These are phyloP conservation scores for Mnemiopsis leidyi DNA, from an alignment of 37 sponge, comb jelly and placozoan species.

Conservation along the genomic window DNA sequence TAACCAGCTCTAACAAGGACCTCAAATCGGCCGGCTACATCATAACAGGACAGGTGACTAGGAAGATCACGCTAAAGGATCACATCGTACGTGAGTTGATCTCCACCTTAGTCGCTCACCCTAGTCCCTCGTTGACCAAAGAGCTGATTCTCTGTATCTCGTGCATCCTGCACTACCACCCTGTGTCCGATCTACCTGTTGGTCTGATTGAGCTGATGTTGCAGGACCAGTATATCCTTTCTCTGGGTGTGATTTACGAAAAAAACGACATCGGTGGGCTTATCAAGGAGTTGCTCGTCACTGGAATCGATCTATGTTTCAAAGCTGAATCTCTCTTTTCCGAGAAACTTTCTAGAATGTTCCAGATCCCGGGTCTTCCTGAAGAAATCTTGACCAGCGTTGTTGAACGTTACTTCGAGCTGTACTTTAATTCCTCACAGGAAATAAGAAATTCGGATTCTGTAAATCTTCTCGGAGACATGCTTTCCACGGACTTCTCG, in stretches of 20 bases:
- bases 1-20: not conserved
- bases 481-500: not conserved
- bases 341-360: not conserved
- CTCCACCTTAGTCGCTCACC: not conserved
- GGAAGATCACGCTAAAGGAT: conserved; percentile 24
- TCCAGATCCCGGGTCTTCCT: not conserved
- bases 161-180: conserved; percentile 6
- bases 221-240: not conserved
- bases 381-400: not conserved
- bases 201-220: not conserved
- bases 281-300: not conserved
- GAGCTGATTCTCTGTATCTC: conserved; percentile 32
- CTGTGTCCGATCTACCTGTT: conserved; percentile 20
- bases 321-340: not conserved
- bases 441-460: not conserved
- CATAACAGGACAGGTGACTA: not conserved
- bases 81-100: not conserved
- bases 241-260: not conserved
- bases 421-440: not conserved
- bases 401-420: conserved; percentile 10
- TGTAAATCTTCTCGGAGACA: not conserved
- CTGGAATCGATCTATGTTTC: not conserved
- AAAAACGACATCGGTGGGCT: conserved; percentile 51
- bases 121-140: not conserved
- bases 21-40: conserved; percentile 53